These are phyloP conservation scores for Phylloscopus trochilus DNA, from an alignment of 2,113 vertebrate genomes.

Conservation along the genomic window DNA sequence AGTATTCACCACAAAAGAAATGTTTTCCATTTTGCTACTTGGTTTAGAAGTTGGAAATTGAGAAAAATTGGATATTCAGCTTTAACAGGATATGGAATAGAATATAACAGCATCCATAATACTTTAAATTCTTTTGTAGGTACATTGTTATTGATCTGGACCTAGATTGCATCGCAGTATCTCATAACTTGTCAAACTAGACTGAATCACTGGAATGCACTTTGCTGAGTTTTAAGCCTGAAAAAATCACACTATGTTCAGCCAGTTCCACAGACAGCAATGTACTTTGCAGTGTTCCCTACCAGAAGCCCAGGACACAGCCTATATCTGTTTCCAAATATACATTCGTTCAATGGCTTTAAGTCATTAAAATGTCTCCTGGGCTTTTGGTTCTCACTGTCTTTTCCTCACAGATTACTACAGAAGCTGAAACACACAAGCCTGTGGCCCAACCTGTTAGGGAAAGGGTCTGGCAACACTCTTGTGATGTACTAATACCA, in stretches of 20 bases:
- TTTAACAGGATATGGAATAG: neutral
- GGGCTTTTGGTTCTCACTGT: neutral
- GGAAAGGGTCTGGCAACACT: neutral
- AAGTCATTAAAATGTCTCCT: neutral
- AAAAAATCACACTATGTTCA: neutral
- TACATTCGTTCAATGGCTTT: neutral
- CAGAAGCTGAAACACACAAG: neutral
- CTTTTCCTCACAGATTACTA: neutral
- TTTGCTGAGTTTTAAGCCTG: neutral
- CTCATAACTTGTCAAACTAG: neutral
- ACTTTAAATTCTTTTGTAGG: neutral
- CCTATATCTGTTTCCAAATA: neutral
- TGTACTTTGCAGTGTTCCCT: neutral
- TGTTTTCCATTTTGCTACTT: neutral
- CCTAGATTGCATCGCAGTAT: neutral
- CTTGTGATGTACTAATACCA: neutral
- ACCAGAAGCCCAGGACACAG: neutral
- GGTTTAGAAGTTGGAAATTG: neutral
- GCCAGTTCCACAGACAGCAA: neutral
- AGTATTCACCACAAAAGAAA: neutral
- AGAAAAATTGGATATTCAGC: neutral
- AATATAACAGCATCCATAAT: neutral
- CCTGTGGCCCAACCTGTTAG: neutral
- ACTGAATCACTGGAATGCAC: neutral
- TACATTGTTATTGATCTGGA: neutral